phyloP scores from a whole-genome alignment of 2,113 vertebrate genomes.

The Megaptera novaeangliae region DNA sequence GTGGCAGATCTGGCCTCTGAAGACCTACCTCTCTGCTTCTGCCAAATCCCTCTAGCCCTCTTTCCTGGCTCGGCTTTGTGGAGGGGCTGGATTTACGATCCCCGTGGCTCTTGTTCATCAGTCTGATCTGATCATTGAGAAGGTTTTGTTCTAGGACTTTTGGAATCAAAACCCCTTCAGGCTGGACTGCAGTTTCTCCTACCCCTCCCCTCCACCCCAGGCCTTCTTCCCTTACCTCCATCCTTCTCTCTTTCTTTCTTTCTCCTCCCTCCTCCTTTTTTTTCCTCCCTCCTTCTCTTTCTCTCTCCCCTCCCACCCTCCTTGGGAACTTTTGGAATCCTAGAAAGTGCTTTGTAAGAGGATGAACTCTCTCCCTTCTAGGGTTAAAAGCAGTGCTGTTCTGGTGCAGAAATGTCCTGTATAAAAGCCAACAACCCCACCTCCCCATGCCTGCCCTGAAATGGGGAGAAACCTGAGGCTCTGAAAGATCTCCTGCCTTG shows the following conservation, averaged over 20 bases:
- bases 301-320: background rate
- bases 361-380: background rate
- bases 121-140: background rate
- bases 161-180: background rate
- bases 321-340: background rate
- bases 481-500: background rate
- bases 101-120: background rate
- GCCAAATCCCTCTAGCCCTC: background rate
- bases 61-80: background rate
- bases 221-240: background rate
- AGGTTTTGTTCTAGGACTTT: background rate
- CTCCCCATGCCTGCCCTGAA: background rate
- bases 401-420: background rate
- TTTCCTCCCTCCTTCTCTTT: background rate
- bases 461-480: background rate
- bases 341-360: background rate
- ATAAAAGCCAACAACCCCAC: background rate
- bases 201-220: rapidly evolving
- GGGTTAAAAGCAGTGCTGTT: background rate
- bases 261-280: too few relatives aligned
- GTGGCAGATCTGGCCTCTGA: background rate
- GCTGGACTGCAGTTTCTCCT: background rate
- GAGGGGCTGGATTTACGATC: background rate
- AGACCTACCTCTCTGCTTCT: background rate
- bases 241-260: background rate